These are phyloP conservation scores for Drosophila rufa DNA, from an alignment of 1,140 invertebrate genomes.

Conservation along the genomic window DNA sequence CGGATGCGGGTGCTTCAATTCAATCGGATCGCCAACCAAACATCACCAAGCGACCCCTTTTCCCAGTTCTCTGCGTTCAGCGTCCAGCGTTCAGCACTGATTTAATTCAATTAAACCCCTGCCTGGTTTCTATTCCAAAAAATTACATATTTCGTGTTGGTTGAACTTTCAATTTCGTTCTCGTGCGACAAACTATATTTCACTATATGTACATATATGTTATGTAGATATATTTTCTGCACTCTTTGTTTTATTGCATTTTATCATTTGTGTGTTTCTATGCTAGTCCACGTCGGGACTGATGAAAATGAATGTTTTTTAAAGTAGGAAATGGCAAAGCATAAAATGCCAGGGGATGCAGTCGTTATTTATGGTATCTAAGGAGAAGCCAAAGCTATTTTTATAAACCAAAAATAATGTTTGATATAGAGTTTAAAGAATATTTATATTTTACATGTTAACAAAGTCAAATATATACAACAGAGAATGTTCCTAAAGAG, in stretches of 20 bases:
- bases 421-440: background rate
- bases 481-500: no score
- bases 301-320: slow-evolving; percentile 84
- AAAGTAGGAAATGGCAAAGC: slow-evolving; percentile 82
- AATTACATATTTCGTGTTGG: slow-evolving; percentile 27
- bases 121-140: slow-evolving; percentile 37
- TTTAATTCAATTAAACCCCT: slow-evolving; percentile 81
- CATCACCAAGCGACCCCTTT: slow-evolving; percentile 18
- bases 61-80: slow-evolving; percentile 3
- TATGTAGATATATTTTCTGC: slow-evolving; percentile 22
- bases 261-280: slow-evolving; percentile 34
- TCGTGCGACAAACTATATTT: slow-evolving; percentile 48
- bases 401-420: slow-evolving; percentile 5
- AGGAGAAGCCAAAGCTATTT: slow-evolving; percentile 8
- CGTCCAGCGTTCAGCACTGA: slow-evolving; percentile 34
- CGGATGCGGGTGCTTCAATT: slow-evolving; percentile 55
- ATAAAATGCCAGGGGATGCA: slow-evolving; percentile 37
- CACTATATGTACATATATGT: slow-evolving; percentile 9
- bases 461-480: background rate
- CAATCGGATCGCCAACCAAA: slow-evolving; percentile 28
- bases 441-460: background rate
- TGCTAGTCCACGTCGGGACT: slow-evolving; percentile 52
- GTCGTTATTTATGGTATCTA: slow-evolving; percentile 23
- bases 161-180: slow-evolving; percentile 79
- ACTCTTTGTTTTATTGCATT: slow-evolving; percentile 53